Evolutionary conservation across 2,797 vertebrate genomes (phyloP).

Genomic region (Alfaro cultratus): DNA sequence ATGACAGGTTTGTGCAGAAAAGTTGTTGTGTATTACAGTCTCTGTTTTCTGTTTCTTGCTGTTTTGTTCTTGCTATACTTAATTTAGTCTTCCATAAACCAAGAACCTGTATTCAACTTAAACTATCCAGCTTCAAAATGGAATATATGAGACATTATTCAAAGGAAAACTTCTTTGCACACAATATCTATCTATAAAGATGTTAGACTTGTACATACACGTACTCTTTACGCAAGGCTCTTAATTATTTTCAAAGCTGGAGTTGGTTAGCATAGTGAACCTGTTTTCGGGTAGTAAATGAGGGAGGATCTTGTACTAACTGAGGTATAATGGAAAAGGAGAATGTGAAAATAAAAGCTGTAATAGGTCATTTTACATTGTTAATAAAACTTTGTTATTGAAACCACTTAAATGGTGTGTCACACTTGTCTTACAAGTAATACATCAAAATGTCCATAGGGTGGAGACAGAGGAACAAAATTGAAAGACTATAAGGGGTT

Average conservation of each 20-base stretch:
- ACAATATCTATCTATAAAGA: conserved; percentile 78
- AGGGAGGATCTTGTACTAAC: conserved; percentile 43
- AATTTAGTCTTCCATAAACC: conserved; percentile 87
- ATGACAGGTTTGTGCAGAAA: conserved; percentile 56
- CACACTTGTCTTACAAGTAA: conserved; percentile 25
- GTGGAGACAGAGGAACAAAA: conserved; percentile 51
- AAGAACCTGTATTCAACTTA: conserved; percentile 80
- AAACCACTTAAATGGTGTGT: conserved; percentile 42
- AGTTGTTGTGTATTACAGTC: conserved; percentile 66
- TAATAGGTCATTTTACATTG: conserved; percentile 85
- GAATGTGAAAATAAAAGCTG: conserved; percentile 83
- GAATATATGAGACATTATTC: conserved; percentile 78
- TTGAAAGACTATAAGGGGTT: neutral
- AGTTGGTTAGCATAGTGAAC: conserved; percentile 73
- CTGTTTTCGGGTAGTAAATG: conserved; percentile 43
- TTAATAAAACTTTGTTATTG: conserved; percentile 86
- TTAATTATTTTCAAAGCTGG: conserved; percentile 79
- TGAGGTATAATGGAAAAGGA: conserved; percentile 45
- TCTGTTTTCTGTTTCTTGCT: conserved; percentile 67
- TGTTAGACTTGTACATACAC: conserved; percentile 79
- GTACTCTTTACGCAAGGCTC: conserved; percentile 75
- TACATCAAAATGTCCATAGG: conserved; percentile 34
- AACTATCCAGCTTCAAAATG: conserved; percentile 78
- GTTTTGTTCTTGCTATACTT: conserved; percentile 75
- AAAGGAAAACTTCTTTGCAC: conserved; percentile 78